phyloP scores from a whole-genome alignment of 2,113 vertebrate genomes.

The Genyomyrus donnyi region DNA sequence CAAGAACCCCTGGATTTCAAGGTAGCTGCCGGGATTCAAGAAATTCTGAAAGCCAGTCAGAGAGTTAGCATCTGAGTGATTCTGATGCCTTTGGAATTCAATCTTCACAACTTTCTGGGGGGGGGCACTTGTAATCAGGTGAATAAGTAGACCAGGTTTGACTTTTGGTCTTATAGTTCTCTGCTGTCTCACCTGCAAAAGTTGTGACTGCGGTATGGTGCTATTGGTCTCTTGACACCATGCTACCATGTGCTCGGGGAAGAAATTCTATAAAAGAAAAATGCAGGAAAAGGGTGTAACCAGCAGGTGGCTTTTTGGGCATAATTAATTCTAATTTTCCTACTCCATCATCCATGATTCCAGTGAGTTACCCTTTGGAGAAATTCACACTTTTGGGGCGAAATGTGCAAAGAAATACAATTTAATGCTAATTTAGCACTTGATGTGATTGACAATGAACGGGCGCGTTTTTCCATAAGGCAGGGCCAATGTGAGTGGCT shows the following conservation, averaged over 20 bases:
- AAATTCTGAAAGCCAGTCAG: slow-evolving; percentile 70
- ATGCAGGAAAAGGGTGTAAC: neutral
- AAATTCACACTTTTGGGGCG: neutral
- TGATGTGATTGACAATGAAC: neutral
- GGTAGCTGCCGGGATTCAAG: slow-evolving; percentile 83
- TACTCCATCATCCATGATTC: neutral
- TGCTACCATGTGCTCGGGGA: slow-evolving; percentile 91
- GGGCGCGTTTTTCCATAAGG: neutral
- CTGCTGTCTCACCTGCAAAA: slow-evolving; percentile 73
- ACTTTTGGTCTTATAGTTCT: slow-evolving; percentile 7
- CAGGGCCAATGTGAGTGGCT: neutral
- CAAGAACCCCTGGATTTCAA: slow-evolving; percentile 92
- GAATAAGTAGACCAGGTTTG: neutral
- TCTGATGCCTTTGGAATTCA: neutral
- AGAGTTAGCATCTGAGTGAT: neutral
- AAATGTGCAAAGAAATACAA: neutral
- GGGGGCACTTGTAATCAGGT: neutral
- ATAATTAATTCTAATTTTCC: neutral
- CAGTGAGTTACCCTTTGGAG: neutral
- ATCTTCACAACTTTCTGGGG: neutral
- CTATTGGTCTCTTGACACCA: slow-evolving; percentile 88
- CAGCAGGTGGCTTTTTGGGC: neutral
- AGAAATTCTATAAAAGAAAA: slow-evolving; percentile 72
- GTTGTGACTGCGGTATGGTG: slow-evolving; percentile 77
- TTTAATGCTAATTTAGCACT: slow-evolving; percentile 1